These are phyloP conservation scores for Notospermus geniculatus DNA, from an alignment of 1,140 invertebrate genomes.

Conservation along the genomic window DNA sequence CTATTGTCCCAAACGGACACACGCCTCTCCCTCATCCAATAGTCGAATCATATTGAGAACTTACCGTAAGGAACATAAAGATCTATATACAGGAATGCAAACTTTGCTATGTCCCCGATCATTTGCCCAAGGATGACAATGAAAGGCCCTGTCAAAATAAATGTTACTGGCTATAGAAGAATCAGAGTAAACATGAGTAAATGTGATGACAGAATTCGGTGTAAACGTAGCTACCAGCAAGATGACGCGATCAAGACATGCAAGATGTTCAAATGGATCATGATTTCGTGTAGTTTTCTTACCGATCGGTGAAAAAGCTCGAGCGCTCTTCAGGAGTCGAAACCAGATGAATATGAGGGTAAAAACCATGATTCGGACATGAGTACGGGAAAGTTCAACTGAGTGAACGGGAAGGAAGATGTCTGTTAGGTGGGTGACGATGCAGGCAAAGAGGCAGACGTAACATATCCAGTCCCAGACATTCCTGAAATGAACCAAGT, in stretches of 20 bases:
- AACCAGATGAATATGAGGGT: slow-evolving; percentile 24
- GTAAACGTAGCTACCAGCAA: no score
- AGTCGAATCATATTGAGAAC: not conserved
- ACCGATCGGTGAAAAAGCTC: slow-evolving; percentile 18
- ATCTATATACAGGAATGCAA: slow-evolving; percentile 16
- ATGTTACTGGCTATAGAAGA: not conserved
- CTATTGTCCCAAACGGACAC: not conserved
- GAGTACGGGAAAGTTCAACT: not conserved
- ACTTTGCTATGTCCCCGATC: slow-evolving; percentile 18
- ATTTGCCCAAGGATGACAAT: slow-evolving; percentile 27
- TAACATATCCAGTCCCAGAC: slow-evolving; percentile 27
- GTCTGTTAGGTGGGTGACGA: slow-evolving; percentile 20
- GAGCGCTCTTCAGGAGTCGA: slow-evolving; percentile 18
- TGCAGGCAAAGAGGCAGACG: slow-evolving; percentile 8
- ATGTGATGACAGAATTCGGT: no score
- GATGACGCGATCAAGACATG: no score
- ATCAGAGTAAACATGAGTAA: no score
- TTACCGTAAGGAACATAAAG: slow-evolving; percentile 25
- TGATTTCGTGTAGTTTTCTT: not conserved
- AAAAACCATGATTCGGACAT: slow-evolving; percentile 21
- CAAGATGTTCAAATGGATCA: no score
- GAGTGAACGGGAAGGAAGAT: not conserved
- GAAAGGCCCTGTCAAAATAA: slow-evolving; percentile 18
- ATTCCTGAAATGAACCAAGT: slow-evolving; percentile 15
- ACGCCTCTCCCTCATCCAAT: not conserved